These are phyloP conservation scores for Oscheius onirici DNA, from an alignment of 2,888 invertebrate genomes.

Conservation along the genomic window DNA sequence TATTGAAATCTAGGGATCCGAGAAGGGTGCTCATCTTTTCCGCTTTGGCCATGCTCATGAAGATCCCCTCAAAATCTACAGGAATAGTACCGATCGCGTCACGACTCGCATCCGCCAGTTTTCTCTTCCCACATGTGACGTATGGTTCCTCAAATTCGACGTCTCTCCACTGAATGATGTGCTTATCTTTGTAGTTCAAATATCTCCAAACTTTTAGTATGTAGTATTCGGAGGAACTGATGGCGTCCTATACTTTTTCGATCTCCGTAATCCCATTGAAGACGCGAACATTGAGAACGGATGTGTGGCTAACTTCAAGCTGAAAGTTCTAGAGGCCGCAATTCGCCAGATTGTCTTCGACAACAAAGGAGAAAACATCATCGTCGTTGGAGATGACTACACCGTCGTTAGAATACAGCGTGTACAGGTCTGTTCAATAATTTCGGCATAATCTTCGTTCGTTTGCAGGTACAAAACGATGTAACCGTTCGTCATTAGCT, in stretches of 20 bases:
- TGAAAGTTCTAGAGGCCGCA: background rate
- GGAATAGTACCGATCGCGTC: constrained; percentile 3
- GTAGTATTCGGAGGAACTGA: constrained; percentile 25
- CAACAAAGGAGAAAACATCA: constrained; percentile 2
- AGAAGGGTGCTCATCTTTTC: constrained; percentile 16
- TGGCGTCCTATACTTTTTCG: constrained; percentile 23
- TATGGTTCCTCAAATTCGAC: constrained; percentile 66
- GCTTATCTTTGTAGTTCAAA: background rate
- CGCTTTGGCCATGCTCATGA: constrained; percentile 54
- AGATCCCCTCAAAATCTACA: constrained; percentile 30
- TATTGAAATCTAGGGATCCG: constrained; percentile 25
- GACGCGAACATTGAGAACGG: too few species aligned
- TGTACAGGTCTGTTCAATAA: background rate
- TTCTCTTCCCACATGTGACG: constrained; percentile 31
- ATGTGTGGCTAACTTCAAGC: background rate
- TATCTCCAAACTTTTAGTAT: constrained; percentile 10
- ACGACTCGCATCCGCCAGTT: constrained; percentile 4
- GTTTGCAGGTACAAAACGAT: background rate
- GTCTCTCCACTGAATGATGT: constrained; percentile 44
- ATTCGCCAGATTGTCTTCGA: constrained; percentile 25
- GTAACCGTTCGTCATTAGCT: too few species aligned
- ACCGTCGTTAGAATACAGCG: constrained; percentile 3
- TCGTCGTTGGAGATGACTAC: constrained; percentile 23
- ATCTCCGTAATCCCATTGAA: background rate
- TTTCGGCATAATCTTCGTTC: background rate